Evolutionary conservation across 2,113 vertebrate species (phyloP), one percentile per base, ranked within the genome.

Genomic region (Serranochromis macrocephalus): DNA sequence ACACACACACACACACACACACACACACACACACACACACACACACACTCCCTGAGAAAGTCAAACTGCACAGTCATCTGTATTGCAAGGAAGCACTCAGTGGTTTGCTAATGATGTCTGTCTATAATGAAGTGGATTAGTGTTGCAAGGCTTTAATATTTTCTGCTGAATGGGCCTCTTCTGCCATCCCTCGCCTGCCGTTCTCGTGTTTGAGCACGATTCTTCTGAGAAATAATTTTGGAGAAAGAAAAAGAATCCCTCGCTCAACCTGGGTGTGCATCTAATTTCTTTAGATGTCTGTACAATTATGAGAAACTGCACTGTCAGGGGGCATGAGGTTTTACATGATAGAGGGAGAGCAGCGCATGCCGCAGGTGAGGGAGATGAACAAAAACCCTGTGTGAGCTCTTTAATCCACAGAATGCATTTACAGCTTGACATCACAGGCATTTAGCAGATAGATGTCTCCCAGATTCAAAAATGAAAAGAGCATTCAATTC

Each of bases 41-140:
- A 24, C 83, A 66, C 80, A 53, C 66, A 24, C 3, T 0, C 19
- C 63, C 17, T 4, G 40, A 53, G 58, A 87, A 55, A 83, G 88
- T 68, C 19, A 92, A 94, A 90, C 84, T 88, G 90, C 92, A 51
- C 85, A 86, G 86, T 95, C 90, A 94, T 94, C 88, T 29, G 84
- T 91, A 80, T 89, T 84, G 61, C 51, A 58, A 81, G 75, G 85
- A 91, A 87, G 82, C 13, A 31, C 87, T 86, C 83, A 83, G 79
- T 81, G 89, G 87, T 92, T 93, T 73, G 78, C 82, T 95, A 95
- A 95, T 91, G 93, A 94, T 90, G 78, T 90, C 85, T 94, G 86
- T 87, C 82, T 93, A 90, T 93, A 95, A 96, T 94, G 88, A 95
- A 87, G 54, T 33, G 91, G 91, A 95, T 96, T 93, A 94, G 90